A percentile compares a stretch with the other conserved stretches of the same genome.
phyloP scores from a whole-genome alignment of 2,888 invertebrate genomes.

The Masnerella sp. region DNA sequence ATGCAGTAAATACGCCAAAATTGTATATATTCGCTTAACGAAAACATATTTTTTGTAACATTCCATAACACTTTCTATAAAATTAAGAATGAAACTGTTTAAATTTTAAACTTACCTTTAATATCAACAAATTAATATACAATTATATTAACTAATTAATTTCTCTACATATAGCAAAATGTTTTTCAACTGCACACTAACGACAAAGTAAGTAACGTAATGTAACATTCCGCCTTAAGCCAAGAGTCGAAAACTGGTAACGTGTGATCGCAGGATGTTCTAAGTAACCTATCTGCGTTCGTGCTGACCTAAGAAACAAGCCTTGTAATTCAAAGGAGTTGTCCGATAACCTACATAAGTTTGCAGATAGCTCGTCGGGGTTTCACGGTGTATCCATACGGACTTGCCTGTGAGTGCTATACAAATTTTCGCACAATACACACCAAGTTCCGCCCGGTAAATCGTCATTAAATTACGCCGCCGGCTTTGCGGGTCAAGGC shows the following conservation, averaged over 20 bases:
- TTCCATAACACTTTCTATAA: too few relatives aligned
- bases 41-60: neutral
- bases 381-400: constrained; percentile 32
- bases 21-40: too few relatives aligned
- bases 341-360: constrained; percentile 46
- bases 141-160: too few relatives aligned
- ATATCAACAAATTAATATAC: too few relatives aligned
- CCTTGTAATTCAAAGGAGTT: constrained; percentile 40
- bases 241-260: neutral
- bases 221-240: too few relatives aligned
- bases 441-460: constrained; percentile 11
- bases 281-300: constrained; percentile 13
- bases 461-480: constrained; percentile 31
- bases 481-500: constrained; percentile 10
- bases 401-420: constrained; percentile 20
- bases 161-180: too few relatives aligned
- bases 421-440: constrained; percentile 32
- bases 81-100: too few relatives aligned
- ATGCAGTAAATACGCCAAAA: too few relatives aligned
- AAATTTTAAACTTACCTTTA: too few relatives aligned
- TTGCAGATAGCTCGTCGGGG: constrained; percentile 33
- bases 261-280: neutral
- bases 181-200: neutral
- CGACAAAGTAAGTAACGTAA: too few relatives aligned
- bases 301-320: constrained; percentile 46